Conservation (phyloP, 2,797 vertebrate genomes). For the Loriculus beryllinus region DNA sequence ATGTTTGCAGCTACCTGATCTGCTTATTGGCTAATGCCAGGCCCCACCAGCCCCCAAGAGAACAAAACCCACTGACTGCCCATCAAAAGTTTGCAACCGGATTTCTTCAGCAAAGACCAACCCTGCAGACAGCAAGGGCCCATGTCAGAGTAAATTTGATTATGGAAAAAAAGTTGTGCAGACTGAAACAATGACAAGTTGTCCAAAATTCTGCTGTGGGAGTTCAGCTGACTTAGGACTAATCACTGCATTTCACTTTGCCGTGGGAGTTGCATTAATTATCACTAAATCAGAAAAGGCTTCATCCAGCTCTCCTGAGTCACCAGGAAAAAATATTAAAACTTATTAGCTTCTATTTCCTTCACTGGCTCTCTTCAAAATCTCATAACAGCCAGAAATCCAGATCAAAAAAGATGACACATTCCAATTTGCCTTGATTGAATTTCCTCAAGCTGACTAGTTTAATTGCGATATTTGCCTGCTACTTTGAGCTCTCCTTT, state of each 20-base stretch:
- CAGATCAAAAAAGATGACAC: slow-evolving; percentile 27
- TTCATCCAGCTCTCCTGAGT: slow-evolving; percentile 16
- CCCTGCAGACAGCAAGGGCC: background rate
- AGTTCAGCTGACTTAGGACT: background rate
- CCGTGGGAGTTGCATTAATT: slow-evolving; percentile 30
- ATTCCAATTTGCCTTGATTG: slow-evolving; percentile 46
- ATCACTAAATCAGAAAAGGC: slow-evolving; percentile 24
- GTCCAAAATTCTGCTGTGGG: background rate
- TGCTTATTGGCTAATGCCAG: background rate
- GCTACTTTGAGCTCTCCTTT: slow-evolving; percentile 10
- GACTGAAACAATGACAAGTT: background rate
- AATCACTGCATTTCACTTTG: slow-evolving; percentile 12
- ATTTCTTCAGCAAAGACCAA: background rate
- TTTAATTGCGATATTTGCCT: slow-evolving; percentile 54
- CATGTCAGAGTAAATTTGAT: background rate
- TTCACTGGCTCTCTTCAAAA: slow-evolving; percentile 16
- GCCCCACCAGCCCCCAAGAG: too few relatives aligned
- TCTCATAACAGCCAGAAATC: slow-evolving; percentile 31
- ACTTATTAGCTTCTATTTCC: slow-evolving; percentile 24
- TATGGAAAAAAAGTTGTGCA: background rate
- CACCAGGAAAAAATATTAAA: background rate
- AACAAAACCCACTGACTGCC: background rate
- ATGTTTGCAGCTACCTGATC: background rate
- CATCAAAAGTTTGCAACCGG: background rate
- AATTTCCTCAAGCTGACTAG: slow-evolving; percentile 62